phyloP scores from a whole-genome alignment of 2,797 vertebrate species.

The Balearica regulorum region DNA sequence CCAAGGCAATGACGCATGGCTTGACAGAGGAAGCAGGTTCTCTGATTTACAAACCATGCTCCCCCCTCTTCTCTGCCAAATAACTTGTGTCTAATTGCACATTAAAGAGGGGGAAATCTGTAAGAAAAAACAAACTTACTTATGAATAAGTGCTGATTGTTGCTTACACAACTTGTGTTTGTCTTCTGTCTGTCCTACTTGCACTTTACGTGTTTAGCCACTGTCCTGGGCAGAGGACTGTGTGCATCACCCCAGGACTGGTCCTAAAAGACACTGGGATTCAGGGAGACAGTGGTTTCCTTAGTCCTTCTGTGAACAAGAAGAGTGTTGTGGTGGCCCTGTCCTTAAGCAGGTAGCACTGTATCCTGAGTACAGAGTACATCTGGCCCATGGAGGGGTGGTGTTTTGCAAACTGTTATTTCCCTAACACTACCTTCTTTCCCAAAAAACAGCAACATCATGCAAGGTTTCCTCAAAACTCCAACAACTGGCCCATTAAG shows the following conservation, averaged over 20 bases:
- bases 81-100: background rate
- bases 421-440: background rate
- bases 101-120: background rate
- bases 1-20: constrained; percentile 53
- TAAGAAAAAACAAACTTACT: background rate
- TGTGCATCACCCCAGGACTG: background rate
- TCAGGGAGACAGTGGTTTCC: background rate
- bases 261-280: background rate
- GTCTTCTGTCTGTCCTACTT: background rate
- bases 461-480: background rate
- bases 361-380: background rate
- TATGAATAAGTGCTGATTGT: background rate
- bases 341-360: background rate
- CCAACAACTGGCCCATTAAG: background rate
- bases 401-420: background rate
- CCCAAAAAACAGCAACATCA: background rate
- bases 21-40: constrained; percentile 57
- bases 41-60: constrained; percentile 64
- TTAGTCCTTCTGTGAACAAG: background rate
- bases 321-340: background rate
- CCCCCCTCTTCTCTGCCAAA: background rate
- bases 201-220: background rate
- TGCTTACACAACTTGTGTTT: background rate
- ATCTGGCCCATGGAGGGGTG: fast-evolving
- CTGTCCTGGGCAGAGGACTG: background rate